Evolutionary conservation across 2,888 invertebrate genomes (phyloP).

Genomic region (Lapara coniferarum): DNA sequence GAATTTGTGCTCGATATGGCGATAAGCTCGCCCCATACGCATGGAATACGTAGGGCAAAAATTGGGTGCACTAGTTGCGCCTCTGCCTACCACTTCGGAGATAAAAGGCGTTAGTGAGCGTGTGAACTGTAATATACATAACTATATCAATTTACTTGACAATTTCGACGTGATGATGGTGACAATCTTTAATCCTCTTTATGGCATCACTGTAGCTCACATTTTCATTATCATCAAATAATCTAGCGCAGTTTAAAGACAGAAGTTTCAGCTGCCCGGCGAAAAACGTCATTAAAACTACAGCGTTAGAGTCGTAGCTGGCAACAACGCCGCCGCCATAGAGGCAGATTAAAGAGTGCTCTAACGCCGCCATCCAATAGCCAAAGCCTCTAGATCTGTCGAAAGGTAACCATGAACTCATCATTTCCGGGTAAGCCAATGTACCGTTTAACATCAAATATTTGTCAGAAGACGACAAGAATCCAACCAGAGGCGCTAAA

Average conservation of each 20-base stretch:
- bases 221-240: constrained; percentile 51
- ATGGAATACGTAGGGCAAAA: too few species aligned
- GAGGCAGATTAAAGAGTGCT: constrained; percentile 60
- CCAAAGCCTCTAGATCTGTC: constrained; percentile 60
- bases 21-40: too few species aligned
- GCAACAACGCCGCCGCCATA: constrained; percentile 73
- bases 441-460: constrained; percentile 51
- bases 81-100: too few species aligned
- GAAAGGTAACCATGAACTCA: constrained; percentile 73
- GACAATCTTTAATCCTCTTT: constrained; percentile 57
- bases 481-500: constrained; percentile 59
- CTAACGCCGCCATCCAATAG: constrained; percentile 54
- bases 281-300: constrained; percentile 71
- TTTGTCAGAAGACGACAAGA: constrained; percentile 49
- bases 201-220: constrained; percentile 47
- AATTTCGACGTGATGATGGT: constrained; percentile 59
- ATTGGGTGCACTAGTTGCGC: too few species aligned
- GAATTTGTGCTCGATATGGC: too few species aligned
- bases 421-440: constrained; percentile 64
- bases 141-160: constrained; percentile 55
- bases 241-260: constrained; percentile 54
- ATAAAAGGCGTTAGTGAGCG: too few species aligned
- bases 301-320: constrained; percentile 67
- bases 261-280: constrained; percentile 68
- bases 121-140: neutral